These are phyloP conservation scores for Mormyrops boulengeri DNA, from an alignment of 2,797 vertebrate species.

Conservation along the genomic window DNA sequence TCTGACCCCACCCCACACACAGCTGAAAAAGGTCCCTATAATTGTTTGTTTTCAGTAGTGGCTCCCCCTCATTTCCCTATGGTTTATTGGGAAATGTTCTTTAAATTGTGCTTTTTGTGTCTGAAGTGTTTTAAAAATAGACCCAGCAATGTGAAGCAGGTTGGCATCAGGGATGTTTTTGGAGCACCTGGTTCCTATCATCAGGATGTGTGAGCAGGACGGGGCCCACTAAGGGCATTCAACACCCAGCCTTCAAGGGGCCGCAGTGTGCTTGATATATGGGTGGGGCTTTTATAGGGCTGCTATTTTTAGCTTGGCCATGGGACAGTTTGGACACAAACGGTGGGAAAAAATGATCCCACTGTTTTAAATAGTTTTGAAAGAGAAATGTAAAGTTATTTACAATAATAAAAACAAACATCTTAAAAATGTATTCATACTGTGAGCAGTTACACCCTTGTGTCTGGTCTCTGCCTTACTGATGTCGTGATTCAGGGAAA, in stretches of 20 bases:
- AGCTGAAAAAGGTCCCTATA: not conserved
- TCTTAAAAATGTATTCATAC: not conserved
- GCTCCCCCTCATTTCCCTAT: not conserved
- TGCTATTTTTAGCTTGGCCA: constrained; percentile 26
- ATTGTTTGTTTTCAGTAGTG: not conserved
- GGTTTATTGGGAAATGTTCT: not conserved
- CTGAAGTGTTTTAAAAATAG: constrained; percentile 31
- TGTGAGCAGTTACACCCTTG: not conserved
- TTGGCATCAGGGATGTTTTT: constrained; percentile 17
- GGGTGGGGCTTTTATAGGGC: constrained; percentile 19
- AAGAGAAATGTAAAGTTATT: constrained; percentile 7
- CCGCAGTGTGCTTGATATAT: constrained; percentile 39
- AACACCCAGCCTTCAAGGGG: constrained; percentile 37
- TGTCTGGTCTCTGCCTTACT: not conserved
- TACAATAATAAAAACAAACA: not conserved
- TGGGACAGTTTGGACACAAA: constrained; percentile 23
- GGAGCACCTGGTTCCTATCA: constrained; percentile 32
- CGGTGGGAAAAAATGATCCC: constrained; percentile 30
- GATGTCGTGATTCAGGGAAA: not conserved
- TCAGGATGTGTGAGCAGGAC: constrained; percentile 31
- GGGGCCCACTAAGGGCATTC: constrained; percentile 39
- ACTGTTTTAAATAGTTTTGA: constrained; percentile 34
- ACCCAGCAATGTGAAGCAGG: constrained; percentile 28
- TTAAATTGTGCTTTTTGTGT: not conserved
- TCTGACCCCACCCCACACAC: not conserved